Evolutionary conservation across 2,113 vertebrate genomes (phyloP).

Genomic region (Notothenia coriiceps): DNA sequence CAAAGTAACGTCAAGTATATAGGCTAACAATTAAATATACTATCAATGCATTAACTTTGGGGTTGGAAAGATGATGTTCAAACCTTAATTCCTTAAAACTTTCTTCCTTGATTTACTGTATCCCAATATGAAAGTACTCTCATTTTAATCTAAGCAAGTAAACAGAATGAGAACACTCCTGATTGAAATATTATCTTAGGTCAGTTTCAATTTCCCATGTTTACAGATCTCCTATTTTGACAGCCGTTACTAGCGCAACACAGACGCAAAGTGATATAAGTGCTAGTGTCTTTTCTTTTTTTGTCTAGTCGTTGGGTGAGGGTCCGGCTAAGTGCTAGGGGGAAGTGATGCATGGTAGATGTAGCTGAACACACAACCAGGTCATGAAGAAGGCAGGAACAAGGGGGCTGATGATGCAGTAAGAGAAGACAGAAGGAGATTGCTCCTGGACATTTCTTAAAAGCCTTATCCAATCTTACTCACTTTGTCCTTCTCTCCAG

Average conservation of each 20-base stretch:
- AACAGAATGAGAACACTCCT: not conserved
- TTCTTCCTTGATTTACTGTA: not conserved
- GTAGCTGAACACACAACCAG: constrained; percentile 77
- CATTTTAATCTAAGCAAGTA: not conserved
- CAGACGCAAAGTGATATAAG: constrained; percentile 3
- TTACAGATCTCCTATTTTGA: not conserved
- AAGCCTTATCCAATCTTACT: constrained; percentile 57
- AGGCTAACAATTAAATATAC: not conserved
- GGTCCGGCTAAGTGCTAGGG: constrained; percentile 69
- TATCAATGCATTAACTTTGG: too few species aligned
- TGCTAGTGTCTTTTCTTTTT: constrained; percentile 5
- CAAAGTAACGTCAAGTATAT: not conserved
- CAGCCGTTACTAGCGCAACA: not conserved
- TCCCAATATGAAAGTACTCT: not conserved
- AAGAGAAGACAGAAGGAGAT: constrained; percentile 59
- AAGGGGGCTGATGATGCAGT: constrained; percentile 65
- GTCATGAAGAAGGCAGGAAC: constrained; percentile 69
- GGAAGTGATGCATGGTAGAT: constrained; percentile 80
- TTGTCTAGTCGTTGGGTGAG: constrained; percentile 45
- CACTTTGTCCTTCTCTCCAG: constrained; percentile 43
- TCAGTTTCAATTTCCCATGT: not conserved
- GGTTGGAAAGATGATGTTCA: not conserved
- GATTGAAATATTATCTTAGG: not conserved
- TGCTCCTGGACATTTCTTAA: constrained; percentile 77
- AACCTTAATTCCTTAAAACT: not conserved